Conservation (phyloP, 2,888 invertebrate species). For the Phasia obesa region DNA sequence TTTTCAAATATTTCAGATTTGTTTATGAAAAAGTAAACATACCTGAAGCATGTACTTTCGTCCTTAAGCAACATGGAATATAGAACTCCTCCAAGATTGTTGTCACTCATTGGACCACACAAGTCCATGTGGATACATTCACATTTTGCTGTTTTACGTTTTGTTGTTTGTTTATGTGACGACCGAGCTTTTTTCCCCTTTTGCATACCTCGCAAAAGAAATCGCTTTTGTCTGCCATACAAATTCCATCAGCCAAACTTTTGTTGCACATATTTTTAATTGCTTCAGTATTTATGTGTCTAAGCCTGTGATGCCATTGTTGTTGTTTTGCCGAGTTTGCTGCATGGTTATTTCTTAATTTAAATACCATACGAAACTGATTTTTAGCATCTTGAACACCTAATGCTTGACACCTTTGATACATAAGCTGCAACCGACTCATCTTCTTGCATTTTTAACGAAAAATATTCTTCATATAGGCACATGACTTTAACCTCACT, state of each 20-base stretch:
- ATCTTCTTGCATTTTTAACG: no score
- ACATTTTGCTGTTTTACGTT: constrained; percentile 37
- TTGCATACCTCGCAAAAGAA: constrained; percentile 56
- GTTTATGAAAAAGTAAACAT: constrained; percentile 47
- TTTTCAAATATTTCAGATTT: constrained; percentile 42
- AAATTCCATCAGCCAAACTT: constrained; percentile 42
- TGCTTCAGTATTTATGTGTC: constrained; percentile 45
- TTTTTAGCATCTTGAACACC: constrained; percentile 43
- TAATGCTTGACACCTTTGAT: no score
- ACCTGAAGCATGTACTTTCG: constrained; percentile 63
- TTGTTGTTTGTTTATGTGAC: background rate
- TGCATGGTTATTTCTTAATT: constrained; percentile 6
- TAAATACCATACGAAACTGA: constrained; percentile 52
- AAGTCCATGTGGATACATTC: constrained; percentile 65
- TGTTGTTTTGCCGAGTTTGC: constrained; percentile 48
- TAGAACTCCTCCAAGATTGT: constrained; percentile 50
- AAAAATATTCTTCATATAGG: no score
- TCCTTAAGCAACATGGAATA: constrained; percentile 70
- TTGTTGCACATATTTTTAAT: constrained; percentile 47
- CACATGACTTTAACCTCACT: no score
- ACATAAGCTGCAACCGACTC: no score
- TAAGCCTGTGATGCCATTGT: constrained; percentile 50
- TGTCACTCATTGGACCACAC: no score
- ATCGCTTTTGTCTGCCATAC: constrained; percentile 15
- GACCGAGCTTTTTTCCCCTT: constrained; percentile 54